Conservation (phyloP, 1,140 invertebrate genomes). For the Wasmannia auropunctata region DNA sequence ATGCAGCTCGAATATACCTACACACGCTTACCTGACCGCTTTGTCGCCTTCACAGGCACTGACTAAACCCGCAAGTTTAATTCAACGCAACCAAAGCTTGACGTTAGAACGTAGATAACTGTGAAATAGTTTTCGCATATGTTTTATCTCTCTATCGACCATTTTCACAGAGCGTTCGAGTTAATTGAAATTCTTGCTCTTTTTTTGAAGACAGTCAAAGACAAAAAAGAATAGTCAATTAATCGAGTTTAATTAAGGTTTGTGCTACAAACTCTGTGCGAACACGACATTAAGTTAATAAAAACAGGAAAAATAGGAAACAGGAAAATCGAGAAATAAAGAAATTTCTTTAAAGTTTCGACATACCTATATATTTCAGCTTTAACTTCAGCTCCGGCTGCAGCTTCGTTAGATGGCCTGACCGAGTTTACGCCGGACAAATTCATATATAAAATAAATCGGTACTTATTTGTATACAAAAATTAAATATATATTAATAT, state of each 20-base stretch:
- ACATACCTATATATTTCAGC: not conserved
- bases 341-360: not conserved
- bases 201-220: not conserved
- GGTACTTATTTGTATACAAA: not conserved
- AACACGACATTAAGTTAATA: not conserved
- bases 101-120: not conserved
- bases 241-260: not conserved
- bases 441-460: not conserved
- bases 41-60: not conserved
- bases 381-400: constrained; percentile 10
- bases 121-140: not conserved
- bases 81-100: not conserved
- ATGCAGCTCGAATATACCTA: not conserved
- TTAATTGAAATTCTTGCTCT: constrained; percentile 1
- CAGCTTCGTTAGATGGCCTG: not conserved
- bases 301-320: not conserved
- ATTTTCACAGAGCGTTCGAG: not conserved
- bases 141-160: constrained; percentile 2
- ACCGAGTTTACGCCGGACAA: not conserved
- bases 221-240: not conserved
- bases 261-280: not conserved
- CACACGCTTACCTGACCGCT: not conserved
- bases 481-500: too few species aligned
- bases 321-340: not conserved
- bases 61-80: constrained; percentile 29